Evolutionary conservation across 2,888 invertebrate species (phyloP).

Genomic region (Bedellia somnulentella): DNA sequence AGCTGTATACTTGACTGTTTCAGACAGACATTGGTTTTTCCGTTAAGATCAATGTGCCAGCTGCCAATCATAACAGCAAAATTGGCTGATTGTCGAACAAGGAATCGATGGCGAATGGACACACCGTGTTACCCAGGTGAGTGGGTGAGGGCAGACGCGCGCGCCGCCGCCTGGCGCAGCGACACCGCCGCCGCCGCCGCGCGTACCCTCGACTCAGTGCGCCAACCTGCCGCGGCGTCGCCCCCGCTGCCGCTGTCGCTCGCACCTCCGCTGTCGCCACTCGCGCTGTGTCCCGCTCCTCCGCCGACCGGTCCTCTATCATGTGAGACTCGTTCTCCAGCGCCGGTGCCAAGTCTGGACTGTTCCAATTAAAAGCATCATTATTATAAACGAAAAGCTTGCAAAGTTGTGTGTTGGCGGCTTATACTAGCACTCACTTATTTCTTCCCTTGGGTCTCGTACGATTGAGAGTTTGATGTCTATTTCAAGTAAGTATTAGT

Average conservation of each 20-base stretch:
- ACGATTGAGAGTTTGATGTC: too few species aligned
- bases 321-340: conserved; percentile 42
- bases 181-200: conserved; percentile 36
- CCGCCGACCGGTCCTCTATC: conserved; percentile 44
- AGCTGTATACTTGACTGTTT: too few species aligned
- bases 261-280: conserved; percentile 15
- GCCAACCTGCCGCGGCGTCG: conserved; percentile 26
- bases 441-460: too few species aligned
- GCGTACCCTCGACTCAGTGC: conserved; percentile 39
- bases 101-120: conserved; percentile 34
- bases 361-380: conserved; percentile 13
- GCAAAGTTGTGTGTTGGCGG: too few species aligned
- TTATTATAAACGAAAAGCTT: not conserved
- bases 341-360: conserved; percentile 40
- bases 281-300: conserved; percentile 17
- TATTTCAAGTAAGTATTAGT: too few species aligned
- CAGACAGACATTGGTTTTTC: too few species aligned
- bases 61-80: too few species aligned
- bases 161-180: conserved; percentile 49
- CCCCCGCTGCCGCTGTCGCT: conserved; percentile 13
- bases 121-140: conserved; percentile 58
- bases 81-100: too few species aligned
- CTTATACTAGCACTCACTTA: too few species aligned
- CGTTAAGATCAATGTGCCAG: too few species aligned
- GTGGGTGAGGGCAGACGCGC: conserved; percentile 41